Base-by-base conservation (phyloP, 92 coral and sea anemone genomes). In the Parazoanthus swiftii region DNA sequence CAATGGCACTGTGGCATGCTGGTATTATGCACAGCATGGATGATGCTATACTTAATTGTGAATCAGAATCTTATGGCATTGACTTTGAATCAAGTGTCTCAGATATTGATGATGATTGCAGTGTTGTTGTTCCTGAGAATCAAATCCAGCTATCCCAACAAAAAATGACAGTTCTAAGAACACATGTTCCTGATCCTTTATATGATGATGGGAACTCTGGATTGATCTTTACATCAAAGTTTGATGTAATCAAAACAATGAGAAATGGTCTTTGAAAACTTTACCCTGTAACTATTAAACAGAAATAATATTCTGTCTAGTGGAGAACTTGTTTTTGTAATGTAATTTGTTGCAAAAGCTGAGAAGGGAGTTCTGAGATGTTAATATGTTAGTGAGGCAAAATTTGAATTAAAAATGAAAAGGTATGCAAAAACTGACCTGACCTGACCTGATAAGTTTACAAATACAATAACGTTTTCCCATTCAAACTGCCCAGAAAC, bases 31-130 rank as follows among this genome's bases (percentile, higher is more conserved):
- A 85, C 0, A 89, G 68, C 79, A 90, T 89, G 82, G 92, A 89
- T 66, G 88, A 78, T 82, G 85, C 80, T 29, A 71, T 86, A n/a
- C 80, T 89, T 29, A 29, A 29, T 35, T 86, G 90, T 74, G 80
- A 72, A 71, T 85, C 94, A 82, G 92, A 92, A 85, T 76, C 71
- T 46, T 89, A 92, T 92, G 94, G 91, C 38, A 92, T 89, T 82
- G 92, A 92, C 86, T 92, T 89, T 76, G 92, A 92, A 78, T 82
- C 87, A 48, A 76, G 86, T 81, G 79, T 92, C 72, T n/a, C 90
- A 79, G 92, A 80, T 83, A 89, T 82, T 68, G 85, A 81, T 77
- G 71, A 36, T 86, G 83, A 78, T 48, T 79, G 80, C 70, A 75
- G 11, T 72, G 81, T 86, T 74, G 88, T 92, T 77, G 92, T 92